These are phyloP conservation scores for Drosophila pectinifera DNA, from an alignment of 1,140 invertebrate species.

Conservation along the genomic window DNA sequence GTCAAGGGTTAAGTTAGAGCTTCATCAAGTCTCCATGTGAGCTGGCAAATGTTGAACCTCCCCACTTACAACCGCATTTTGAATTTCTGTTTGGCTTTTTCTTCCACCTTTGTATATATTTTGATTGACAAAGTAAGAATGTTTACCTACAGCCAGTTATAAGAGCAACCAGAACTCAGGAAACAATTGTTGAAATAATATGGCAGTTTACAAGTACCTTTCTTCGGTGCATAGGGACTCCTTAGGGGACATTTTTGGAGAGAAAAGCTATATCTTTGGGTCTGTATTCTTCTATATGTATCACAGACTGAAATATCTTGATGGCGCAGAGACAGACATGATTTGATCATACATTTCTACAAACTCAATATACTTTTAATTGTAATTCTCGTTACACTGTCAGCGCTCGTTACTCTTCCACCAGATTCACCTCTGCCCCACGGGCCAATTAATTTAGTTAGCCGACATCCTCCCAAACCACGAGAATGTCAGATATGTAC, in stretches of 20 bases:
- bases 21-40: not conserved
- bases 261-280: too few relatives aligned
- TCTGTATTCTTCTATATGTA: too few relatives aligned
- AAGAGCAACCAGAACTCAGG: too few relatives aligned
- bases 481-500: conserved; percentile 22
- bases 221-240: too few relatives aligned
- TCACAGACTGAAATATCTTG: not conserved
- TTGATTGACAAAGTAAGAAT: too few relatives aligned
- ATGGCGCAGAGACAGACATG: too few relatives aligned
- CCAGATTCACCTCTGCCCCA: not conserved
- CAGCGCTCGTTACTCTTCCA: not conserved
- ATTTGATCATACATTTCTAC: too few relatives aligned
- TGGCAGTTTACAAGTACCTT: too few relatives aligned
- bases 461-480: not conserved
- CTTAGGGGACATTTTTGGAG: too few relatives aligned
- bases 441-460: conserved; percentile 51
- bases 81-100: not conserved
- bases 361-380: not conserved
- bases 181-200: too few relatives aligned
- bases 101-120: too few relatives aligned
- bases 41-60: not conserved
- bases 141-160: too few relatives aligned
- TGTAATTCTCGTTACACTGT: conserved; percentile 27
- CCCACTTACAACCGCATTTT: not conserved
- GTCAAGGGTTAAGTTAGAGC: conserved; percentile 1